These are phyloP conservation scores for Sebastes elongatus DNA, from an alignment of 2,797 vertebrate species.

Conservation along the genomic window DNA sequence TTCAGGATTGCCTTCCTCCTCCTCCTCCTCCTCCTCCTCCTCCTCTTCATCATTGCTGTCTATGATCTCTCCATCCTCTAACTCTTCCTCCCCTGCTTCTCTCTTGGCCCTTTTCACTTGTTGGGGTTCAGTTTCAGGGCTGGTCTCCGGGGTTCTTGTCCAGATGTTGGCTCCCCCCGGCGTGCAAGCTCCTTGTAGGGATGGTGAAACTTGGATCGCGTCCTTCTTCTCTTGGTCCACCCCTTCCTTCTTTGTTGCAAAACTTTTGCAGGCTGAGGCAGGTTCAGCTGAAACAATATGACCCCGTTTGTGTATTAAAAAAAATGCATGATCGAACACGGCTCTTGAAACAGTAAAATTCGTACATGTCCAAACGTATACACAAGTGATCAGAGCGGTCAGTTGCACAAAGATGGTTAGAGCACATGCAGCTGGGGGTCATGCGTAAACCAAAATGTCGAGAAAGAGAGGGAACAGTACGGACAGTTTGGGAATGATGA, in stretches of 20 bases:
- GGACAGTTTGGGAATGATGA: constrained; percentile 36
- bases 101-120: constrained; percentile 58
- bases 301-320: neutral
- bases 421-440: constrained; percentile 1
- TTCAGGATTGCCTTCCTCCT: neutral
- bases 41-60: constrained; percentile 68
- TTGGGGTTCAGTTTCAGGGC: constrained; percentile 43
- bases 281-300: constrained; percentile 70
- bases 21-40: neutral
- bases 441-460: neutral
- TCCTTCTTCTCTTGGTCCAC: constrained; percentile 8
- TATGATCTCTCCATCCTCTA: constrained; percentile 83
- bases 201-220: constrained; percentile 5
- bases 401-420: neutral
- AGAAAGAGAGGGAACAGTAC: constrained; percentile 12
- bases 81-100: constrained; percentile 40
- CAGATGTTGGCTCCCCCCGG: constrained; percentile 2
- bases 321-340: constrained; percentile 4
- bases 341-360: neutral
- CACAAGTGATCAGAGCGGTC: neutral
- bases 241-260: constrained; percentile 20
- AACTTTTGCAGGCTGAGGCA: constrained; percentile 28
- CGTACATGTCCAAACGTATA: constrained; percentile 2
- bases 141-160: constrained; percentile 7
- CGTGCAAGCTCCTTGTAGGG: neutral